Evolutionary conservation across 2,888 invertebrate genomes (phyloP).

Genomic region (Incurvaria masculella): DNA sequence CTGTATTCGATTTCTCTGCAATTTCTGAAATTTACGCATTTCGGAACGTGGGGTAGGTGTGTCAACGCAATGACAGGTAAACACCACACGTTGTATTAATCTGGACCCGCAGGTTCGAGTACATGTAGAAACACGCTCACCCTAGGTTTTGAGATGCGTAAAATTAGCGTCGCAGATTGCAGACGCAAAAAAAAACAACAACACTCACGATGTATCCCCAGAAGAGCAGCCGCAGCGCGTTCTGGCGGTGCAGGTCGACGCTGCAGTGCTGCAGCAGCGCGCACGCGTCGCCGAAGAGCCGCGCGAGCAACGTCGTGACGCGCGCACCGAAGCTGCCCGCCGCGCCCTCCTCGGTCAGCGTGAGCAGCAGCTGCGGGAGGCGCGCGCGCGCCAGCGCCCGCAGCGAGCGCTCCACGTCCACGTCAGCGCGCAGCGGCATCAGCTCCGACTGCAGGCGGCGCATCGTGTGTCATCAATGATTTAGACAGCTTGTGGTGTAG

Average conservation of each 20-base stretch:
- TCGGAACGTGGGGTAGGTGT: no score
- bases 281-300: slow-evolving; percentile 31
- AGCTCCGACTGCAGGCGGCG: slow-evolving; percentile 16
- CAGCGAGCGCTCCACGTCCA: slow-evolving; percentile 24
- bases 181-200: no score
- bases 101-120: no score
- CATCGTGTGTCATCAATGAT: no score
- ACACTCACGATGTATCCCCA: slow-evolving; percentile 26
- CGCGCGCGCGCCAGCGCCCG: slow-evolving; percentile 26
- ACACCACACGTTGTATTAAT: no score
- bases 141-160: no score
- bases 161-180: no score
- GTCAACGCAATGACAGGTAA: no score
- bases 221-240: slow-evolving; percentile 24
- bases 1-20: no score
- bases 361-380: slow-evolving; percentile 27
- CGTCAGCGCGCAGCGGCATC: slow-evolving; percentile 21
- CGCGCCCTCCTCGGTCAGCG: slow-evolving; percentile 21
- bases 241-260: slow-evolving; percentile 21
- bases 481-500: no score
- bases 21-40: no score
- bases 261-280: slow-evolving; percentile 26
- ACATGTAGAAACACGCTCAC: no score
- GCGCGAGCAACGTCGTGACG: slow-evolving; percentile 27
- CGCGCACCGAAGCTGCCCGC: slow-evolving; percentile 19